Percentiles rank a stretch among this genome's conserved stretches.
Evolutionary conservation across 2,113 vertebrate genomes (phyloP).

Genomic region (Pagrus major): DNA sequence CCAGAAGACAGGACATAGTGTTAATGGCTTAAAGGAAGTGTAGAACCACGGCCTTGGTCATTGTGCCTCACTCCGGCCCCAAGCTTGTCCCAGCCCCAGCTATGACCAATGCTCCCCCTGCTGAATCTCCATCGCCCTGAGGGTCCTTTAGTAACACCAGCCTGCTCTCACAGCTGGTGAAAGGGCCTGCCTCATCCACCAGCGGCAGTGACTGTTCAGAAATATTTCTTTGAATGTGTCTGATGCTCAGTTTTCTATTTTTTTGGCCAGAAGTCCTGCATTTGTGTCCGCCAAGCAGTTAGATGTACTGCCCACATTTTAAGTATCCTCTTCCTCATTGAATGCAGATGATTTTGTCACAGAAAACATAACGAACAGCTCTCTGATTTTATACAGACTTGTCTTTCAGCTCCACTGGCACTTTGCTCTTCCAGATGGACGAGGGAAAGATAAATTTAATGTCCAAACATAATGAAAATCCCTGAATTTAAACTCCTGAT

Average conservation of each 20-base stretch:
- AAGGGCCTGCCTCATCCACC: neutral
- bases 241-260: neutral
- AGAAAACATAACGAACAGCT: neutral
- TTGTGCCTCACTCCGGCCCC: neutral
- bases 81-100: neutral
- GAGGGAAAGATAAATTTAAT: neutral
- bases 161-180: constrained; percentile 34
- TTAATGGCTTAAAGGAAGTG: constrained; percentile 17
- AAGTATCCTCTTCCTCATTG: neutral
- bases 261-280: neutral
- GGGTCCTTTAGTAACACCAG: constrained; percentile 14
- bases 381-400: neutral
- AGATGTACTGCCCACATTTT: neutral
- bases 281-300: neutral
- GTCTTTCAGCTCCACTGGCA: neutral
- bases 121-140: constrained; percentile 29
- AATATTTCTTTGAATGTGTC: neutral
- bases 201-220: neutral
- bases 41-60: neutral
- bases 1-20: neutral
- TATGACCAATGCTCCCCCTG: constrained; percentile 27
- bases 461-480: neutral
- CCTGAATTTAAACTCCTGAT: neutral
- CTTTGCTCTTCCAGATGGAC: neutral
- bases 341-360: neutral